Conservation (phyloP, 2,888 invertebrate genomes). For the Electrophaes corylata region DNA sequence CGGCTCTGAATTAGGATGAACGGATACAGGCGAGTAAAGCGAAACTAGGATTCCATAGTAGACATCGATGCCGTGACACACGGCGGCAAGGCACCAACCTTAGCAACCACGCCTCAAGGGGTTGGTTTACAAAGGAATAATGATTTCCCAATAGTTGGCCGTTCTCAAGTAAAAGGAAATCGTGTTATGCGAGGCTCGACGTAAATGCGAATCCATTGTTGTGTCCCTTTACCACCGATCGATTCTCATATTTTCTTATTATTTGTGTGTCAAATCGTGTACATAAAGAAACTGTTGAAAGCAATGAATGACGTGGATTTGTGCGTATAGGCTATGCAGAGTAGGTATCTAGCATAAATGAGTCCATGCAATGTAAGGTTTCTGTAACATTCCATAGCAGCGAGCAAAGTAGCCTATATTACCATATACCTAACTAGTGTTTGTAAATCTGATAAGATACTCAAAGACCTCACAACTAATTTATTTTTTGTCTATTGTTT, state of each 20-base stretch:
- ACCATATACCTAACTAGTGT: background rate
- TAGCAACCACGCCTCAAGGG: constrained; percentile 9
- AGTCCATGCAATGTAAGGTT: constrained; percentile 5
- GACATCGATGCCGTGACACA: background rate
- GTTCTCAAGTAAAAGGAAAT: no score
- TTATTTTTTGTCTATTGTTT: background rate
- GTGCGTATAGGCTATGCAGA: background rate
- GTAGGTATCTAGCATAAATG: constrained; percentile 1
- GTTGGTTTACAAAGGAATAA: constrained; percentile 19
- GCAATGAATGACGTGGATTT: background rate
- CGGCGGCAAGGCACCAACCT: background rate
- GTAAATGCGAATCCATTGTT: constrained; percentile 18
- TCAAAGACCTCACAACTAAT: background rate
- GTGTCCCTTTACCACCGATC: constrained; percentile 23
- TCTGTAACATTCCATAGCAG: constrained; percentile 3
- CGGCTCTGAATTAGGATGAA: no score
- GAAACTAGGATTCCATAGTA: no score
- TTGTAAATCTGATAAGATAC: background rate
- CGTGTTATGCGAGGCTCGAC: background rate
- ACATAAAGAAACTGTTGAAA: background rate
- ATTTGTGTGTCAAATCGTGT: no score
- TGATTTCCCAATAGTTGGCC: constrained; percentile 19
- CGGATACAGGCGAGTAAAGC: no score
- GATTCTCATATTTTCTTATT: constrained; percentile 2
- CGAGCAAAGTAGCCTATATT: background rate